These are phyloP conservation scores for Clitarchus hookeri DNA, from an alignment of 2,888 invertebrate genomes.

Conservation along the genomic window DNA sequence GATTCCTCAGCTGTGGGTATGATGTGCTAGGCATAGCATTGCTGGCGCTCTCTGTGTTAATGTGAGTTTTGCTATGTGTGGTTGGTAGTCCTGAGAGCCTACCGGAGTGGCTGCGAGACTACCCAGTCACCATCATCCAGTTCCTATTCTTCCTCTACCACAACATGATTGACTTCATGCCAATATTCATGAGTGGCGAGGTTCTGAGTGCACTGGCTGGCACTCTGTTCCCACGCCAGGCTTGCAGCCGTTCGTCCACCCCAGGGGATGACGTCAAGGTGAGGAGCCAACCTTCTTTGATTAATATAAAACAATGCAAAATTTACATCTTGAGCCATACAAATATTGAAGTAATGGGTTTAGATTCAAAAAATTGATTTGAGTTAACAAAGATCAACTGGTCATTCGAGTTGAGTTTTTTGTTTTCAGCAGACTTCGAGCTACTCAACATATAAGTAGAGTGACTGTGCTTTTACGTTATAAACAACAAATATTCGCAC, in stretches of 20 bases:
- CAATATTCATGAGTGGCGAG: slow-evolving; percentile 89
- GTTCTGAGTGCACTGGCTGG: slow-evolving; percentile 84
- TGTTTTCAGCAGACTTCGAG: no score
- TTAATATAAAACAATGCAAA: not conserved
- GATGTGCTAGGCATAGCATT: no score
- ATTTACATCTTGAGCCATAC: no score
- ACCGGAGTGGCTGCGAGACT: slow-evolving; percentile 76
- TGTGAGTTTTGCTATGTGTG: not conserved
- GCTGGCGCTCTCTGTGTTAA: no score
- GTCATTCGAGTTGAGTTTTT: no score
- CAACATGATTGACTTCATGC: slow-evolving; percentile 90
- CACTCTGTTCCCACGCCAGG: slow-evolving; percentile 74
- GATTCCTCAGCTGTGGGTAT: no score
- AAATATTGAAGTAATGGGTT: no score
- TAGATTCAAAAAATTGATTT: not conserved
- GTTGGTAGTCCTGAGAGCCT: slow-evolving; percentile 55
- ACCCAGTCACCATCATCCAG: slow-evolving; percentile 81
- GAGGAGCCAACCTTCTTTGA: slow-evolving; percentile 34
- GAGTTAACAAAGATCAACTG: no score
- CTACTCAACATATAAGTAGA: no score
- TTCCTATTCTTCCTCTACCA: slow-evolving; percentile 95
- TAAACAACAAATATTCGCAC: no score
- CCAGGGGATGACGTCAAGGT: slow-evolving; percentile 65
- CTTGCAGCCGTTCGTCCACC: slow-evolving; percentile 73
- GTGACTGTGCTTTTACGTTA: no score